A percentile compares a stretch with the other conserved stretches of the same genome.
Evolutionary conservation across 2,113 vertebrate genomes (phyloP).

Genomic region (Chrysemys picta): DNA sequence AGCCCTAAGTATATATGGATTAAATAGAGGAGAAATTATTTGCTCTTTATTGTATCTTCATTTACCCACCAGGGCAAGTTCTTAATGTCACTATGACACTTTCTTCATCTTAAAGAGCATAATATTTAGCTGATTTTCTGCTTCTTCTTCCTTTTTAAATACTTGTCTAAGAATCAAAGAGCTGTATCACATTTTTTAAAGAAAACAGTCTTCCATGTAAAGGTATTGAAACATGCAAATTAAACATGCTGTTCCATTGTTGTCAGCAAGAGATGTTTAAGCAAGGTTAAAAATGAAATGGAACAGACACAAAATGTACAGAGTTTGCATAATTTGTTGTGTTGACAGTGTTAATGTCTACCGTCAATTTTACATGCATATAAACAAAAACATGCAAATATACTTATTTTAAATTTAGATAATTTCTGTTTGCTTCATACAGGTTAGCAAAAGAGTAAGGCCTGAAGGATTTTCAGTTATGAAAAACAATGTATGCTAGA

Average conservation of each 20-base stretch:
- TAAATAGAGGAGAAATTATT: slow-evolving; percentile 21
- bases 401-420: background rate
- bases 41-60: background rate
- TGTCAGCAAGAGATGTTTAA: slow-evolving; percentile 22
- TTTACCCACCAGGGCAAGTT: background rate
- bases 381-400: background rate
- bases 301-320: slow-evolving; percentile 1
- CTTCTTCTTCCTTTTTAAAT: too few species aligned
- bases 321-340: background rate
- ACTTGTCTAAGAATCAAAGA: background rate
- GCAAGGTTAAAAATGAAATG: slow-evolving; percentile 20
- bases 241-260: slow-evolving; percentile 44
- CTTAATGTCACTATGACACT: background rate
- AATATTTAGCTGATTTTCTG: background rate
- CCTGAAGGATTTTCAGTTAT: background rate
- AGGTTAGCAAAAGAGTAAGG: background rate
- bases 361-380: background rate
- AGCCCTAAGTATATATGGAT: background rate
- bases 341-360: background rate
- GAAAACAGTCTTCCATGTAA: slow-evolving; percentile 20
- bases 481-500: slow-evolving; percentile 12
- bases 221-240: slow-evolving; percentile 31
- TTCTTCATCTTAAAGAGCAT: background rate
- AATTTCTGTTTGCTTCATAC: background rate
- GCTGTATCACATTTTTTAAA: slow-evolving; percentile 32